Conservation (phyloP, 2,797 vertebrate species). For the Ciconia nigra region DNA sequence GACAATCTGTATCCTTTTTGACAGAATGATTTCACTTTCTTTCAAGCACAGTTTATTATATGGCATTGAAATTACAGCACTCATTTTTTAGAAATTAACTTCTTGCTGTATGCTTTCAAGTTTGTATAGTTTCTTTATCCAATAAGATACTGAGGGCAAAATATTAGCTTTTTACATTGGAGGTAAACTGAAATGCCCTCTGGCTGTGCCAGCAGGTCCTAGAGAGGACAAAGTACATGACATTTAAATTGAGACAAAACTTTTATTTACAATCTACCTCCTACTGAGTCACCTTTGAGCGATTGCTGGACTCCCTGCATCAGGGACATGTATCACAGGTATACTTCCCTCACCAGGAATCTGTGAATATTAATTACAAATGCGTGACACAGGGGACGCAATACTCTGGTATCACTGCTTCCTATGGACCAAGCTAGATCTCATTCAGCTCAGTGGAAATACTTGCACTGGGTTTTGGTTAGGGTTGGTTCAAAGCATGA, state of each 20-base stretch:
- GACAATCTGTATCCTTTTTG: neutral
- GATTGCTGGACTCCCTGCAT: neutral
- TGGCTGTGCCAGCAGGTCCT: neutral
- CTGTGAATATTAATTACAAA: neutral
- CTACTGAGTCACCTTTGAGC: neutral
- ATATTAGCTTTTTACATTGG: neutral
- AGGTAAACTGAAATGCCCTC: neutral
- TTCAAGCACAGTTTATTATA: neutral
- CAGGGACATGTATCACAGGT: neutral
- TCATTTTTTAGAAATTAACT: neutral
- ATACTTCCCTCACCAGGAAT: neutral
- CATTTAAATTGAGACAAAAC: neutral
- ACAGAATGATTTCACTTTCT: slow-evolving; percentile 4
- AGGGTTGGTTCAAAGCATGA: neutral
- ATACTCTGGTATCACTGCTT: neutral
- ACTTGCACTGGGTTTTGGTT: neutral
- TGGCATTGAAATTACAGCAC: neutral
- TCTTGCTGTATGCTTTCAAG: neutral
- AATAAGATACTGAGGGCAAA: neutral
- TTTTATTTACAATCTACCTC: neutral
- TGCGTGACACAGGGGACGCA: neutral
- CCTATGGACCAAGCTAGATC: no score
- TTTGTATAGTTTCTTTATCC: neutral
- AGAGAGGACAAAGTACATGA: neutral
- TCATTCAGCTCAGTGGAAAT: neutral